Conservation (phyloP, 1,140 invertebrate species). For the Caenorhabditis brenneri region DNA sequence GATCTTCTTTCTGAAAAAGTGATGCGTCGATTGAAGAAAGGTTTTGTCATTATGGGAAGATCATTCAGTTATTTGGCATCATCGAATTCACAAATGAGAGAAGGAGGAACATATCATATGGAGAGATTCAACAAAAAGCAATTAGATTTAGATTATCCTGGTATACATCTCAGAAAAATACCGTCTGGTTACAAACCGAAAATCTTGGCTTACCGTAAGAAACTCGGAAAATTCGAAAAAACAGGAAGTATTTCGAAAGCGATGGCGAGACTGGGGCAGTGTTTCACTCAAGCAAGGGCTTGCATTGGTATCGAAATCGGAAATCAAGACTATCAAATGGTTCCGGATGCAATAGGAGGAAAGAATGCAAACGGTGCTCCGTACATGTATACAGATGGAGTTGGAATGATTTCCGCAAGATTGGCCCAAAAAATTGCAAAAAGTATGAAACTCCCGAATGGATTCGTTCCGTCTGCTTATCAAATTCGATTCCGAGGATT, state of each 20-base stretch:
- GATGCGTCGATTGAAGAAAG: background rate
- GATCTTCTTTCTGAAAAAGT: background rate
- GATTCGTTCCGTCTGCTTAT: conserved; percentile 1
- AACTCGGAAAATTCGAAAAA: background rate
- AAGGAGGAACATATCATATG: conserved; percentile 64
- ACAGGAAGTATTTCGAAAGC: conserved; percentile 61
- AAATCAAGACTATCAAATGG: background rate
- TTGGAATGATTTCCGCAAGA: conserved; percentile 29
- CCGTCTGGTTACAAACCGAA: conserved; percentile 1
- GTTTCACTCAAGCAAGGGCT: conserved; percentile 63
- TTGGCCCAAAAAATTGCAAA: conserved; percentile 27
- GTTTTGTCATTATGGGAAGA: background rate
- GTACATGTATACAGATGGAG: conserved; percentile 56
- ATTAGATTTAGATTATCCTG: background rate
- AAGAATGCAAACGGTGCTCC: background rate
- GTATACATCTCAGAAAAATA: too few relatives aligned
- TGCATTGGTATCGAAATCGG: background rate
- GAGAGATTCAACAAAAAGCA: background rate
- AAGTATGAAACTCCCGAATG: background rate
- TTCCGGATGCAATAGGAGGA: conserved; percentile 12
- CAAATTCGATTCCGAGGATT: conserved; percentile 54
- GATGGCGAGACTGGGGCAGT: conserved; percentile 67
- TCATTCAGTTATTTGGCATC: background rate
- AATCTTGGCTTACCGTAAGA: background rate
- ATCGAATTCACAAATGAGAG: conserved; percentile 67